Conservation (phyloP, 2,888 invertebrate genomes). For the Drosophila colorata region DNA sequence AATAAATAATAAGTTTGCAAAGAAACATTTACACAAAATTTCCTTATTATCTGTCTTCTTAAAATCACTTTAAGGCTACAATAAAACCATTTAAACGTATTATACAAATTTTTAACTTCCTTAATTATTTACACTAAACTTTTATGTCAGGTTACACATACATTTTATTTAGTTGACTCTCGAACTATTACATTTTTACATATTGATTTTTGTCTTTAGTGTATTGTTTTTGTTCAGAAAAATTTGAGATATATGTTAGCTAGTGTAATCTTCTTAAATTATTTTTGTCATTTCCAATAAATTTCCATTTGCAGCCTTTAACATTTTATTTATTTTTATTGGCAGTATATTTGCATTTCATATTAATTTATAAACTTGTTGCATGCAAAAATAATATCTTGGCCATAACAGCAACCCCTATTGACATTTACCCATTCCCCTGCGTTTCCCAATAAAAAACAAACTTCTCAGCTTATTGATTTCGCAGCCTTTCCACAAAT, state of each 20-base stretch:
- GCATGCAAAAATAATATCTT: conserved; percentile 23
- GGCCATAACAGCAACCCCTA: conserved; percentile 1
- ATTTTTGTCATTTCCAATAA: conserved; percentile 12
- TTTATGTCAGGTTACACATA: too few relatives aligned
- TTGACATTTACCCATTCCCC: conserved; percentile 1
- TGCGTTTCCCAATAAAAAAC: neutral
- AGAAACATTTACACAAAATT: too few relatives aligned
- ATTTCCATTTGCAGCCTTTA: conserved; percentile 11
- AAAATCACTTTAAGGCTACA: too few relatives aligned
- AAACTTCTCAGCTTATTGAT: conserved; percentile 64
- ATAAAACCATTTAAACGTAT: too few relatives aligned
- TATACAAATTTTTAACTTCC: too few relatives aligned
- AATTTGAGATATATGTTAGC: neutral
- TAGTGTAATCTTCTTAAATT: neutral
- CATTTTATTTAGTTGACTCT: too few relatives aligned
- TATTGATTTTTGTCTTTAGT: too few relatives aligned
- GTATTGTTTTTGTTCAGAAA: too few relatives aligned
- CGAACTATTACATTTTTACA: too few relatives aligned
- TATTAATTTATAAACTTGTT: conserved; percentile 54
- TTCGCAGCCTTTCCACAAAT: conserved; percentile 57
- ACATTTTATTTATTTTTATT: conserved; percentile 20
- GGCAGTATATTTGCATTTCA: conserved; percentile 29
- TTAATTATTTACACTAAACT: neutral
- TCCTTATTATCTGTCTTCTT: too few relatives aligned
- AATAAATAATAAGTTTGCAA: too few relatives aligned